Evolutionary conservation across 2,888 invertebrate genomes (phyloP).

Genomic region (Heteropelma amictum): DNA sequence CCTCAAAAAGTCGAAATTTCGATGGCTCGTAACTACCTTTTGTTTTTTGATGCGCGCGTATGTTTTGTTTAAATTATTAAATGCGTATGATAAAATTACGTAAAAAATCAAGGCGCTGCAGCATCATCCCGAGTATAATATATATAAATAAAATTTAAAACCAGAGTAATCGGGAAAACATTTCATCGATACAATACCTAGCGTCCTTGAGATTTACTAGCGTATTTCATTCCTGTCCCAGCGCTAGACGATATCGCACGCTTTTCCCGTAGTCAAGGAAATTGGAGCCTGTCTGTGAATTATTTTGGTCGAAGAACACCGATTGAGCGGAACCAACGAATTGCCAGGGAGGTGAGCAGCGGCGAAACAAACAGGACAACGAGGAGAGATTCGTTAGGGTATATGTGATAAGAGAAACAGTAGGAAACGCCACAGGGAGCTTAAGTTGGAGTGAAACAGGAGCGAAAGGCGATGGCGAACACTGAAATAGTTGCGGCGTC

Average conservation of each 20-base stretch:
- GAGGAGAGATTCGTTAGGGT: neutral
- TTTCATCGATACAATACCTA: neutral
- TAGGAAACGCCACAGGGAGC: neutral
- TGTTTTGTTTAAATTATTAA: too few species aligned
- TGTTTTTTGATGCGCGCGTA: too few species aligned
- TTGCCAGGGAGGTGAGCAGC: neutral
- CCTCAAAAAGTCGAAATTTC: too few species aligned
- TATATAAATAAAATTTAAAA: too few species aligned
- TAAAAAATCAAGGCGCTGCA: too few species aligned
- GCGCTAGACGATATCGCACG: neutral
- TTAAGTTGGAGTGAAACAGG: conserved; percentile 21
- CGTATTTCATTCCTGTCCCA: neutral
- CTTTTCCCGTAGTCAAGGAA: neutral
- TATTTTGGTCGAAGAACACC: conserved; percentile 34
- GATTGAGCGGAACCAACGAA: conserved; percentile 8
- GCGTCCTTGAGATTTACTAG: neutral
- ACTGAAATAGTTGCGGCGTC: conserved; percentile 29
- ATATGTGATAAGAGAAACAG: neutral
- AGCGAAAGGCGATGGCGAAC: conserved; percentile 9
- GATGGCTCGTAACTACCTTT: too few species aligned
- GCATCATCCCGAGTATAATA: too few species aligned
- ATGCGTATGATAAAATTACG: too few species aligned
- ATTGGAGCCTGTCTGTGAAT: conserved; percentile 39
- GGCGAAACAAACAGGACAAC: conserved; percentile 2
- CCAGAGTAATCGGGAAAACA: neutral